phyloP scores from a whole-genome alignment of 1,140 invertebrate species.

The Platyura marginata region DNA sequence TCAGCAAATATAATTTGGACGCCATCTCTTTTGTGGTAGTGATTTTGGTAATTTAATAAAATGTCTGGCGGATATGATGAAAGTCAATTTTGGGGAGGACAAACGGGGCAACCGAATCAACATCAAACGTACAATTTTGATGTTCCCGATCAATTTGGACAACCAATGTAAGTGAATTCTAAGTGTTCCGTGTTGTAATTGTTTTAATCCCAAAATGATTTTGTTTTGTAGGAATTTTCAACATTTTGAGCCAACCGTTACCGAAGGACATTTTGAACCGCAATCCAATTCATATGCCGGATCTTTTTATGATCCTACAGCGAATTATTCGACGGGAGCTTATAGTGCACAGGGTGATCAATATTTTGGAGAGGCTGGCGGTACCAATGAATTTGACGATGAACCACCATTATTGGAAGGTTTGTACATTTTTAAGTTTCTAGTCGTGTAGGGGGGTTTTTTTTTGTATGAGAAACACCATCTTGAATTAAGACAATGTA shows the following conservation, averaged over 20 bases:
- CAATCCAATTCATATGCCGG: neutral
- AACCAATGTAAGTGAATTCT: neutral
- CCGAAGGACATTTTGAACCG: too few relatives aligned
- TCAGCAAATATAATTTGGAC: neutral
- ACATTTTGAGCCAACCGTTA: too few relatives aligned
- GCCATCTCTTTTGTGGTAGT: neutral
- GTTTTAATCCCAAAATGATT: too few relatives aligned
- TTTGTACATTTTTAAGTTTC: too few relatives aligned
- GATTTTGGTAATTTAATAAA: neutral
- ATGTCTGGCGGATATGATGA: neutral
- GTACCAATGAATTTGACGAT: neutral
- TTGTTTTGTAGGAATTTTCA: too few relatives aligned
- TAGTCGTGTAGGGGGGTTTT: too few relatives aligned
- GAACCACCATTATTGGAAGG: neutral
- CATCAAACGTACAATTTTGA: neutral
- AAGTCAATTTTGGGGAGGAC: neutral
- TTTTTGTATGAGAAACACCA: too few relatives aligned
- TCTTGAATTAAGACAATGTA: too few relatives aligned
- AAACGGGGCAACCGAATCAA: neutral
- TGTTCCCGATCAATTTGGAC: neutral
- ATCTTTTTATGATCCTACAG: neutral
- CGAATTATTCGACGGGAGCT: neutral
- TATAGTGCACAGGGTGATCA: neutral
- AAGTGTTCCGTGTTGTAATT: too few relatives aligned
- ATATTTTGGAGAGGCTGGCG: neutral